Conservation (phyloP, 2,888 invertebrate species). For the Salpingus planirostris region DNA sequence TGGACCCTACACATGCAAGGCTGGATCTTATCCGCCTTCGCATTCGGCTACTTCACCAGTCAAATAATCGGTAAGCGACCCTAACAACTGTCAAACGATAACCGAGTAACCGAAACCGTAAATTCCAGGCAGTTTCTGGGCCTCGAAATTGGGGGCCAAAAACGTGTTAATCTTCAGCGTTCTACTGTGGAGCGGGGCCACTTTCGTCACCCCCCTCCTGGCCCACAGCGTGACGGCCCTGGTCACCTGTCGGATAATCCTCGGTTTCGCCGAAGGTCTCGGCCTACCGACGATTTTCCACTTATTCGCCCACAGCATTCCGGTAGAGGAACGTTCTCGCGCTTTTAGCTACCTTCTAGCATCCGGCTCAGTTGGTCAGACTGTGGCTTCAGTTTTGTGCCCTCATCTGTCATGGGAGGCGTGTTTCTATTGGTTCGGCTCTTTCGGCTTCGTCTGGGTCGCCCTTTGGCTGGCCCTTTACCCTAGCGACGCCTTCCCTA, state of each 20-base stretch:
- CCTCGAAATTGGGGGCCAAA: conserved; percentile 59
- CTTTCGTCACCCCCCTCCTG: conserved; percentile 58
- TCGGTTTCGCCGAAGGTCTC: conserved; percentile 67
- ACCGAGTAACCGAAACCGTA: neutral
- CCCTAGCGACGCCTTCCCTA: conserved; percentile 44
- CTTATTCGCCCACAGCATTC: conserved; percentile 62
- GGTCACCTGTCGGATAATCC: conserved; percentile 54
- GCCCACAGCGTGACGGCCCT: conserved; percentile 56
- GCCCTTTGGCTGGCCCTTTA: conserved; percentile 55
- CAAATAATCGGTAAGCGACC: conserved; percentile 46
- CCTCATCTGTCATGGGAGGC: conserved; percentile 59
- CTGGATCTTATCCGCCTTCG: conserved; percentile 67
- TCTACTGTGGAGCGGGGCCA: conserved; percentile 63
- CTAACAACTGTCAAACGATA: neutral
- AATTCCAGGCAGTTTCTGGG: conserved; percentile 55
- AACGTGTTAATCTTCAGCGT: conserved; percentile 59
- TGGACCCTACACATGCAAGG: conserved; percentile 66
- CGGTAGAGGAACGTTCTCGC: conserved; percentile 60
- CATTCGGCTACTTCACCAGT: conserved; percentile 67
- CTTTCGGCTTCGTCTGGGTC: conserved; percentile 59
- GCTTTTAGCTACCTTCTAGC: conserved; percentile 67
- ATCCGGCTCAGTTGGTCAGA: conserved; percentile 66
- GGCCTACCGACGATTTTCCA: conserved; percentile 69
- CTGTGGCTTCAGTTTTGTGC: conserved; percentile 62
- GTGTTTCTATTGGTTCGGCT: conserved; percentile 61